These are phyloP conservation scores for Parascotia fuliginaria DNA, from an alignment of 2,888 invertebrate species.

Conservation along the genomic window DNA sequence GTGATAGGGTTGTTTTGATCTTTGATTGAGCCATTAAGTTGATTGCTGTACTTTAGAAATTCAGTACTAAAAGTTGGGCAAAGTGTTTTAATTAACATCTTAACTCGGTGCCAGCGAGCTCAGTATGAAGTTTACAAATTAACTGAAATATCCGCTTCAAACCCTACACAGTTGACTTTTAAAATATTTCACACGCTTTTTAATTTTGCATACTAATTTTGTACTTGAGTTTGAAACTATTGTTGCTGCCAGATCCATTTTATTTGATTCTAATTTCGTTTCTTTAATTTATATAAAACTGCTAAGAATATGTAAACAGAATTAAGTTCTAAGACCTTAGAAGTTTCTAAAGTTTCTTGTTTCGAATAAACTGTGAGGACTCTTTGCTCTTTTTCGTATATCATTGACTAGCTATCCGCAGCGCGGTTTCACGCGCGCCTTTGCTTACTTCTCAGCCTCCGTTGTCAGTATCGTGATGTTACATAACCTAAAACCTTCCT, in stretches of 20 bases:
- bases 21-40: constrained; percentile 81
- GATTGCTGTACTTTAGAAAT: constrained; percentile 82
- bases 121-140: constrained; percentile 82
- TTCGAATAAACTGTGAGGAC: too few relatives aligned
- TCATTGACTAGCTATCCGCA: too few relatives aligned
- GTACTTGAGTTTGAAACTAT: constrained; percentile 28
- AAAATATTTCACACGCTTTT: constrained; percentile 57
- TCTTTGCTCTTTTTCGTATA: too few relatives aligned
- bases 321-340: not conserved
- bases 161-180: constrained; percentile 63
- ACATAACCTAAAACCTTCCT: too few relatives aligned
- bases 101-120: constrained; percentile 73
- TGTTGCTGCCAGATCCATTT: constrained; percentile 1
- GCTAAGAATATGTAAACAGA: not conserved
- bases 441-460: too few relatives aligned
- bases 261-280: constrained; percentile 4
- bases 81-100: constrained; percentile 84
- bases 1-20: constrained; percentile 79
- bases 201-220: constrained; percentile 42
- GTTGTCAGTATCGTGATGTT: too few relatives aligned
- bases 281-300: not conserved
- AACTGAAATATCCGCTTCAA: constrained; percentile 76
- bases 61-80: constrained; percentile 80
- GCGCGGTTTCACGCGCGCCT: too few relatives aligned
- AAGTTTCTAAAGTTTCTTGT: not conserved